Conservation (phyloP, 2,888 invertebrate species). For the Cyclophora albipunctata region DNA sequence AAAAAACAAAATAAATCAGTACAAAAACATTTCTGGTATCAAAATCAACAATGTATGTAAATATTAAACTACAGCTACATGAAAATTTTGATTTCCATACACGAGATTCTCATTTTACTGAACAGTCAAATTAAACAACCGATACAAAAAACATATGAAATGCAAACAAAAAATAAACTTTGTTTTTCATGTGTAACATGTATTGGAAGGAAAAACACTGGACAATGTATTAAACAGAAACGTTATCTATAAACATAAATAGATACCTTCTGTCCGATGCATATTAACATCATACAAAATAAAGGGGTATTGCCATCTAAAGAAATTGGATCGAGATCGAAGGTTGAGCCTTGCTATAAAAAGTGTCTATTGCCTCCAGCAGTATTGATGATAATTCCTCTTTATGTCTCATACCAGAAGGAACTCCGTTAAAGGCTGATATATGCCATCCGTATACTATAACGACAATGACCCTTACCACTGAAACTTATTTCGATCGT, state of each 20-base stretch:
- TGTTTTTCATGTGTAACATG: no score
- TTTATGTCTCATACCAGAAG: conserved; percentile 44
- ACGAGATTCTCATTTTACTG: no score
- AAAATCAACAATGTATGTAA: no score
- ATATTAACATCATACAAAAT: conserved; percentile 13
- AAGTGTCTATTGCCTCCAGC: conserved; percentile 44
- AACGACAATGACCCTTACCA: conserved; percentile 28
- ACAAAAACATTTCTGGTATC: no score
- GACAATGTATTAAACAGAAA: neutral
- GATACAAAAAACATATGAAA: no score
- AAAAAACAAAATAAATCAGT: no score
- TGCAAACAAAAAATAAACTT: no score
- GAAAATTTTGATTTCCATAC: no score
- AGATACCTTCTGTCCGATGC: conserved; percentile 10
- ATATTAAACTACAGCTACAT: no score
- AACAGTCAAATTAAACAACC: no score
- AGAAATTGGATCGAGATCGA: conserved; percentile 45
- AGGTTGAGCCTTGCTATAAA: conserved; percentile 40
- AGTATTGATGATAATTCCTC: conserved; percentile 56
- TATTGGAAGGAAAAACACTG: no score
- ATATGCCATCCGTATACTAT: conserved; percentile 30
- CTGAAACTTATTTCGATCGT: conserved; percentile 12
- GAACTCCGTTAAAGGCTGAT: conserved; percentile 35
- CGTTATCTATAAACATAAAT: conserved; percentile 5
- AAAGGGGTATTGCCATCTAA: conserved; percentile 24